Percentiles rank a stretch among this genome's conserved stretches.
phyloP scores from a whole-genome alignment of 92 coral and sea anemone species.

The Anthopleura xanthogrammica region DNA sequence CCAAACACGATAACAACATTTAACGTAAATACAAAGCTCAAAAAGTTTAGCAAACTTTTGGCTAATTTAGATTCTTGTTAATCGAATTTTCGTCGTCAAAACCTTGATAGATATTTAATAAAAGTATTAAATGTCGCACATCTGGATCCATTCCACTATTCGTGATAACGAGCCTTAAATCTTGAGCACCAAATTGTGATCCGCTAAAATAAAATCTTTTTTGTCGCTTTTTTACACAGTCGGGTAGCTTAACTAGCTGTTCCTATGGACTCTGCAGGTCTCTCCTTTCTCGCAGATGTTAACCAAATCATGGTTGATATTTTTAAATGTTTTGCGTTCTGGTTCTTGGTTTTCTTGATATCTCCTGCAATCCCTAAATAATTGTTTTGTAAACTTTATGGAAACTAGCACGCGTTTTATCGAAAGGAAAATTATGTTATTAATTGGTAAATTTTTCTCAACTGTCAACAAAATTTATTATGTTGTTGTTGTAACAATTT shows the following conservation, averaged over 20 bases:
- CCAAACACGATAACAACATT: neutral
- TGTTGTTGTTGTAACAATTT: neutral
- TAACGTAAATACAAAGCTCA: neutral
- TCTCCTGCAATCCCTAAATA: neutral
- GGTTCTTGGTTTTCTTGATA: neutral
- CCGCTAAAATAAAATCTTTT: neutral
- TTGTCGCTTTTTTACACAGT: neutral
- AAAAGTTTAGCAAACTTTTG: slow-evolving; percentile 5
- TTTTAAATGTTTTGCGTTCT: neutral
- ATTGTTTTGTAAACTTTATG: slow-evolving; percentile 8
- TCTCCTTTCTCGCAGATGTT: neutral
- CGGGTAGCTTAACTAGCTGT: neutral
- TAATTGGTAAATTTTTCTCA: neutral
- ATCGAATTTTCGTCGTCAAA: neutral
- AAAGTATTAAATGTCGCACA: neutral
- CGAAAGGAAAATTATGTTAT: neutral
- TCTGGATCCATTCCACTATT: too few relatives aligned
- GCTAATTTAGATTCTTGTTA: neutral
- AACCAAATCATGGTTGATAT: neutral
- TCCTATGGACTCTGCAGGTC: neutral
- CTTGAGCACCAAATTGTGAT: neutral
- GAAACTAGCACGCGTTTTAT: neutral
- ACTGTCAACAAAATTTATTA: neutral
- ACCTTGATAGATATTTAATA: neutral
- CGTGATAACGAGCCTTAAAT: neutral